A percentile compares a stretch with the other conserved stretches of the same genome.
These are phyloP conservation scores for Nomada hirtipes DNA, from an alignment of 2,888 invertebrate species.

Conservation along the genomic window DNA sequence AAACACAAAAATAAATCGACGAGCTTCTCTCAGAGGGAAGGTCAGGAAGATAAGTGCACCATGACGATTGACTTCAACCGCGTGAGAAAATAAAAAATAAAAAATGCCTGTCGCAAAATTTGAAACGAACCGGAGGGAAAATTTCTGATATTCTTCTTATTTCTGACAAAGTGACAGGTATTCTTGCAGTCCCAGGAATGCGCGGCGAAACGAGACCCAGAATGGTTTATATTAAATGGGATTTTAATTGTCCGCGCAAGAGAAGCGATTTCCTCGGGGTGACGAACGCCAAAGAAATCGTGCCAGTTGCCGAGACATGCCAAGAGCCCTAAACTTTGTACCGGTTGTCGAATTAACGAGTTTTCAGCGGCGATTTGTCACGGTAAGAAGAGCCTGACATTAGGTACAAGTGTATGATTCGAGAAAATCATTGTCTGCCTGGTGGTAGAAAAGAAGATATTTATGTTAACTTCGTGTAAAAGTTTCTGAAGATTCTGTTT, in stretches of 20 bases:
- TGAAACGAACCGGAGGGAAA: neutral
- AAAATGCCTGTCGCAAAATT: neutral
- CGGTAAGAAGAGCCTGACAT: neutral
- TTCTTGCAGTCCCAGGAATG: neutral
- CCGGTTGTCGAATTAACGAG: conserved; percentile 49
- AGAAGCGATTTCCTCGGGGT: conserved; percentile 15
- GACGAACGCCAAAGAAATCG: conserved; percentile 50
- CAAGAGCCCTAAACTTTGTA: conserved; percentile 60
- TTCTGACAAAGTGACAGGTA: neutral
- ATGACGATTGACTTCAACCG: neutral
- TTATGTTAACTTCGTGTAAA: too few species aligned
- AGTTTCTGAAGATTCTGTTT: too few species aligned
- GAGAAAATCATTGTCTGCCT: too few species aligned
- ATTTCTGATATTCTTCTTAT: too few species aligned
- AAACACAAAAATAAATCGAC: conserved; percentile 39
- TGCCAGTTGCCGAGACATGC: conserved; percentile 59
- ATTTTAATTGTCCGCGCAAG: conserved; percentile 36
- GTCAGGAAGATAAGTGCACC: conserved; percentile 23
- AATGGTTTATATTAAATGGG: neutral
- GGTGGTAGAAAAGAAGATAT: too few species aligned
- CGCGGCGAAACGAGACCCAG: neutral
- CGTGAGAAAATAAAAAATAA: neutral
- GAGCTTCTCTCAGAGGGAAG: conserved; percentile 11
- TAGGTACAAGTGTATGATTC: too few species aligned
- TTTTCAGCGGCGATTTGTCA: conserved; percentile 38